phyloP scores from a whole-genome alignment of 1,140 invertebrate species.

The Neuroterus valhalla region DNA sequence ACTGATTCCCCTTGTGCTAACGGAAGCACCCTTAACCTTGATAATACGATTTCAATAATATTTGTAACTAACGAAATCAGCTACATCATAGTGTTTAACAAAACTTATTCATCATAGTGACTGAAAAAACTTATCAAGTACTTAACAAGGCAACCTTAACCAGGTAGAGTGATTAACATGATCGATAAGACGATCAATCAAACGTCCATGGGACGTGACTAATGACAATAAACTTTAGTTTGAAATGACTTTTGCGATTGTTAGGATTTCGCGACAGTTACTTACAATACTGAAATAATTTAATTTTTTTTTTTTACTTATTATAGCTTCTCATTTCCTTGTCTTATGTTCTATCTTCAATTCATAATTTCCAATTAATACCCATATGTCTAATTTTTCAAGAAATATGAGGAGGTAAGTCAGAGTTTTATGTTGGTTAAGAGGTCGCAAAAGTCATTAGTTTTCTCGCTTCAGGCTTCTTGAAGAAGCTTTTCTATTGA shows the following conservation, averaged over 20 bases:
- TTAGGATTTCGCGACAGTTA: background rate
- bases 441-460: constrained; percentile 49
- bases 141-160: constrained; percentile 47
- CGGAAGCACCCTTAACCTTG: background rate
- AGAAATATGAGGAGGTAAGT: constrained; percentile 42
- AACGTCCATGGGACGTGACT: constrained; percentile 44
- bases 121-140: constrained; percentile 47
- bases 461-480: constrained; percentile 45
- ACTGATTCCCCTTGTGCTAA: constrained; percentile 21
- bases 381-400: background rate
- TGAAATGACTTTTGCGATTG: constrained; percentile 48
- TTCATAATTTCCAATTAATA: constrained; percentile 9
- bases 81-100: constrained; percentile 53
- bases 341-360: background rate
- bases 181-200: constrained; percentile 19
- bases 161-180: constrained; percentile 17
- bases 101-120: constrained; percentile 31
- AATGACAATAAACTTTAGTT: constrained; percentile 42
- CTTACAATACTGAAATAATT: background rate
- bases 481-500: constrained; percentile 29
- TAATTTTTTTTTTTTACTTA: background rate
- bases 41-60: constrained; percentile 34
- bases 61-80: constrained; percentile 52
- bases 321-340: background rate
- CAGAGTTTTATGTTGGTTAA: background rate